phyloP scores from a whole-genome alignment of 2,113 vertebrate species.

The Archocentrus centrarchus region DNA sequence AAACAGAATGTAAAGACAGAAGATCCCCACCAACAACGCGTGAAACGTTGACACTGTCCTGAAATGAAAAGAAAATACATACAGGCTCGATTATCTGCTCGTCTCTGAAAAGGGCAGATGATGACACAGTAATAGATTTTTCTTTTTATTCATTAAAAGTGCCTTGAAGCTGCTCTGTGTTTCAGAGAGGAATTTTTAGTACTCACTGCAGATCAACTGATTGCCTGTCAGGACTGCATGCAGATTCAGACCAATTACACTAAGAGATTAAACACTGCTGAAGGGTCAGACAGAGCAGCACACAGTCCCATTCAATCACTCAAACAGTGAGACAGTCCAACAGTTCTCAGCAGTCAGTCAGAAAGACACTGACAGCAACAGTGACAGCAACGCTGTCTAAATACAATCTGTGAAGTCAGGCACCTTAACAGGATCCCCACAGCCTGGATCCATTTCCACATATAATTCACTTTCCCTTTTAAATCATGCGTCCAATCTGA shows the following conservation, averaged over 20 bases:
- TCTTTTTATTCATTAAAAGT: constrained; percentile 8
- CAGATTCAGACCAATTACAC: constrained; percentile 64
- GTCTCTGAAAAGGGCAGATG: background rate
- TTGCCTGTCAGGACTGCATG: constrained; percentile 52
- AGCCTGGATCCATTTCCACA: constrained; percentile 2
- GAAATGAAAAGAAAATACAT: constrained; percentile 46
- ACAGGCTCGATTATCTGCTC: background rate
- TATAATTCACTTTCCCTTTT: constrained; percentile 35
- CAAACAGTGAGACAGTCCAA: constrained; percentile 27
- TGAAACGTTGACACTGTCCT: constrained; percentile 96
- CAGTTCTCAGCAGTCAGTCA: constrained; percentile 46
- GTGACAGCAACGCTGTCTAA: background rate
- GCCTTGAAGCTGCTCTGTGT: background rate
- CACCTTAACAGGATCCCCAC: background rate
- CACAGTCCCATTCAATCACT: constrained; percentile 55
- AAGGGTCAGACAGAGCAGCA: constrained; percentile 44
- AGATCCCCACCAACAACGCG: constrained; percentile 89
- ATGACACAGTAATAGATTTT: background rate
- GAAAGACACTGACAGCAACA: constrained; percentile 25
- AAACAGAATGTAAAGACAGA: constrained; percentile 90
- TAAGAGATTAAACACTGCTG: constrained; percentile 66
- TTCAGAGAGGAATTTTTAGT: constrained; percentile 28
- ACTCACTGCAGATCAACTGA: constrained; percentile 43
- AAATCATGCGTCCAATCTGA: constrained; percentile 37
- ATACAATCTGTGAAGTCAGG: constrained; percentile 18